Percentiles rank a stretch among this genome's conserved stretches.
phyloP scores from a whole-genome alignment of 2,888 invertebrate species.

The Cepaea hortensis region DNA sequence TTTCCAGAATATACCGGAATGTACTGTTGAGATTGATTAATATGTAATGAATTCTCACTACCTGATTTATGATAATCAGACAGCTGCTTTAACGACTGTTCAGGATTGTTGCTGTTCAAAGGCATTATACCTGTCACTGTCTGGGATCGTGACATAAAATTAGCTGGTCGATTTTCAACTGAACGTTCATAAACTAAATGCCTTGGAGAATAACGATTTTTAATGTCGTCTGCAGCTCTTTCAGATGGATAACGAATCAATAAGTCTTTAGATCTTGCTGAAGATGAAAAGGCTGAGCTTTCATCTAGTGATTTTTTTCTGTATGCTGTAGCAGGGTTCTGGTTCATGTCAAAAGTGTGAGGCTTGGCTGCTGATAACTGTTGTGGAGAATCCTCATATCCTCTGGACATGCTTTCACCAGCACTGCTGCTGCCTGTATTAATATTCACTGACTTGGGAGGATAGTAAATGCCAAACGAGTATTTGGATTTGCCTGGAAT shows the following conservation, averaged over 20 bases:
- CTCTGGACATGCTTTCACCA: constrained; percentile 3
- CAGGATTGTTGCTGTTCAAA: constrained; percentile 1
- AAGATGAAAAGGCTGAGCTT: constrained; percentile 22
- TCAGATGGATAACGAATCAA: constrained; percentile 44
- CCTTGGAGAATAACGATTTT: constrained; percentile 37
- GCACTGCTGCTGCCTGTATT: constrained; percentile 49
- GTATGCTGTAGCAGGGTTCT: neutral
- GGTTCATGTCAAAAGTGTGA: constrained; percentile 19
- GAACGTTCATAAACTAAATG: constrained; percentile 35
- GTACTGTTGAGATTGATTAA: constrained; percentile 30
- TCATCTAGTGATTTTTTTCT: constrained; percentile 39
- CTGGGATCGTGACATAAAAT: constrained; percentile 49
- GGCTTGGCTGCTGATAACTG: neutral
- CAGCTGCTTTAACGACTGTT: constrained; percentile 10
- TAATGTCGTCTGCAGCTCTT: constrained; percentile 35
- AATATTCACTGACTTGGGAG: constrained; percentile 56
- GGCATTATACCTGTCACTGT: constrained; percentile 48
- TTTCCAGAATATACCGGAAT: constrained; percentile 19
- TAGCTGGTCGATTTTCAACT: constrained; percentile 32
- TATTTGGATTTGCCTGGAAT: constrained; percentile 58
- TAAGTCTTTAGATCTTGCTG: constrained; percentile 44
- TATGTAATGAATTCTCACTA: constrained; percentile 6
- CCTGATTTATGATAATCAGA: constrained; percentile 27
- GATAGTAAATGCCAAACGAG: constrained; percentile 69
- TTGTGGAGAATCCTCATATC: constrained; percentile 22